Evolutionary conservation across 1,140 invertebrate genomes (phyloP), one percentile per base, ranked within the genome.

Genomic region (Pogonus chalceus): DNA sequence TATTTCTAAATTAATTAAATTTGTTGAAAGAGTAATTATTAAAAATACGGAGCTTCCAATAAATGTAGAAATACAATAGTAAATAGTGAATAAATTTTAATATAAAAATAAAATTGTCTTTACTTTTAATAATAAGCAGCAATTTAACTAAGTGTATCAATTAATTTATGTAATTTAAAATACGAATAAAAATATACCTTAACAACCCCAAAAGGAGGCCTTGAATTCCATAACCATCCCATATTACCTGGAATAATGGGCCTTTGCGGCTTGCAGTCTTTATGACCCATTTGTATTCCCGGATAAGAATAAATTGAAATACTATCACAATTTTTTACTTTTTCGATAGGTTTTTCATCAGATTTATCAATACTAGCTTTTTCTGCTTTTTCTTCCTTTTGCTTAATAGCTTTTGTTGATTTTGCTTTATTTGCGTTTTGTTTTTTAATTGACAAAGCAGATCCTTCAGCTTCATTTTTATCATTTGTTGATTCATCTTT

Each of bases 151-250:
- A n/a, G n/a, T n/a, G n/a, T n/a, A n/a, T n/a, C n/a, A n/a, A n/a
- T n/a, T n/a, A n/a, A n/a, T n/a, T n/a, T n/a, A n/a, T n/a, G n/a
- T n/a, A n/a, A n/a, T n/a, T n/a, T n/a, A n/a, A n/a, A n/a, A n/a
- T n/a, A n/a, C n/a, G n/a, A 2, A 51, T 9, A 51, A 9, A 24
- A 35, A 24, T 1, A 55, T 55, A 65, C 64, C 55, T 62, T 68
- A 20, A 66, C 53, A 20, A 24, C 48, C 10, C 56, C 4, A 35
- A 56, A 58, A 2, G 59, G 56, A n/a, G 52, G 59, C 18, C 59
- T 47, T 12, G 72, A 61, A 58, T 72, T 78, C 78, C 78, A 80
- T 14, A 77, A 58, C 78, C 78, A 80, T 0, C 78, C 78, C 76
- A 79, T 79, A 20, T 68, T 66, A 1, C 69, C 62, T 0, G 78